Evolutionary conservation across 1,140 invertebrate genomes (phyloP).

Genomic region (Drosophila parvula): DNA sequence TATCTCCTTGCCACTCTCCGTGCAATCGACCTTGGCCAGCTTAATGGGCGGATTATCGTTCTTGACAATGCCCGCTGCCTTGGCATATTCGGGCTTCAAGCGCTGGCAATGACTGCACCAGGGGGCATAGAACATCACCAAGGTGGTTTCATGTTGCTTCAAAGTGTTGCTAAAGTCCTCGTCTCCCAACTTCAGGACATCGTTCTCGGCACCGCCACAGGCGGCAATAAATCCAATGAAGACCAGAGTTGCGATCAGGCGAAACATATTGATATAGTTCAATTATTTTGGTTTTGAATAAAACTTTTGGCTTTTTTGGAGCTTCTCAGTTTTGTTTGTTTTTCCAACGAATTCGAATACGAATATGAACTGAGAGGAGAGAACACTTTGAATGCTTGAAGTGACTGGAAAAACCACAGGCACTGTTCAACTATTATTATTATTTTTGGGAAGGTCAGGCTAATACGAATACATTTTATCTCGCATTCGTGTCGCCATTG

Average conservation of each 20-base stretch:
- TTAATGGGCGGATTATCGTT: constrained; percentile 95
- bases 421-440: background rate
- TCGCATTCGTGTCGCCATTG: constrained; percentile 30
- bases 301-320: too few relatives aligned
- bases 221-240: constrained; percentile 34
- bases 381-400: background rate
- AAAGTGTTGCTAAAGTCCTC: constrained; percentile 91
- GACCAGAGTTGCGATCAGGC: constrained; percentile 33
- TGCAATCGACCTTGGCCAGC: constrained; percentile 98
- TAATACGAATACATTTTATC: background rate
- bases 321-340: too few relatives aligned
- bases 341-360: background rate
- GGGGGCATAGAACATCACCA: constrained; percentile 99
- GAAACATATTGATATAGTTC: constrained; percentile 47
- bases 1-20: constrained; percentile 94
- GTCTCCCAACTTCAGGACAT: constrained; percentile 95
- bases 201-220: constrained; percentile 77
- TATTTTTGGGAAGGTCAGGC: constrained; percentile 17
- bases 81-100: constrained; percentile 98
- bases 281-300: too few relatives aligned
- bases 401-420: constrained; percentile 6
- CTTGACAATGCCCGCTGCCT: constrained; percentile 93
- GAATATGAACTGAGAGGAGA: background rate
- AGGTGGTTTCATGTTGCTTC: constrained; percentile 92
- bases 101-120: constrained; percentile 99